Percentiles rank a stretch among this genome's conserved stretches.
Conservation (phyloP, 1,140 invertebrate genomes). For the Sesamia nonagrioides region DNA sequence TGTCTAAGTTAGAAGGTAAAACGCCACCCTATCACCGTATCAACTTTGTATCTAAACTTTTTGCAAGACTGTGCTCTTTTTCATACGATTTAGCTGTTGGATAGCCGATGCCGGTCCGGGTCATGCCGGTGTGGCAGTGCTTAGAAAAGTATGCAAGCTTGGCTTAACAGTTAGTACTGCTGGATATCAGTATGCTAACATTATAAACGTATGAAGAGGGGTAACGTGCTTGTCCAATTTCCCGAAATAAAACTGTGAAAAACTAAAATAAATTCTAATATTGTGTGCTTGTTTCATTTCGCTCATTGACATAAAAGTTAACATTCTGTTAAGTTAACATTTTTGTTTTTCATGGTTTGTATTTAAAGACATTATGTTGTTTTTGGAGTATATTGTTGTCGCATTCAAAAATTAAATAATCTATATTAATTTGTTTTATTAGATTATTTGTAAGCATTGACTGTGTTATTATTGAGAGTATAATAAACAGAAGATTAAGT, state of each 20-base stretch:
- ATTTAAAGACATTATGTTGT: background rate
- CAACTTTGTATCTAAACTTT: slow-evolving; percentile 33
- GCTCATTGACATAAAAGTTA: too few species aligned
- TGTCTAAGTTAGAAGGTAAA: slow-evolving; percentile 93
- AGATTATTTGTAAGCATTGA: slow-evolving; percentile 35
- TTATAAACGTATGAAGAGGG: too few species aligned
- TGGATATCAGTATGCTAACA: too few species aligned
- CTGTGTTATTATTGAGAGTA: slow-evolving; percentile 8
- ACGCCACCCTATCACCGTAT: slow-evolving; percentile 51
- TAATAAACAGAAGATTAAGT: background rate
- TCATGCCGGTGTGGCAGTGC: too few species aligned
- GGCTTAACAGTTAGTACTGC: too few species aligned
- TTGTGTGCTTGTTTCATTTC: too few species aligned
- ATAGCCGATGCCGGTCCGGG: too few species aligned
- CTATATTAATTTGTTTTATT: too few species aligned
- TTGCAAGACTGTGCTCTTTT: slow-evolving; percentile 5
- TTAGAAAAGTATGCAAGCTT: background rate
- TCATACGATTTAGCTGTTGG: too few species aligned
- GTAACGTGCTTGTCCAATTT: too few species aligned
- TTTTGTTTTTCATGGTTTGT: background rate
- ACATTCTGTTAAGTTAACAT: too few species aligned
- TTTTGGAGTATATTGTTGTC: background rate
- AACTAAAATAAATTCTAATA: background rate
- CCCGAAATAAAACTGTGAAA: background rate
- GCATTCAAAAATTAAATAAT: slow-evolving; percentile 47